These are phyloP conservation scores for Acanthurus tractus DNA, from an alignment of 2,797 vertebrate species.

Conservation along the genomic window DNA sequence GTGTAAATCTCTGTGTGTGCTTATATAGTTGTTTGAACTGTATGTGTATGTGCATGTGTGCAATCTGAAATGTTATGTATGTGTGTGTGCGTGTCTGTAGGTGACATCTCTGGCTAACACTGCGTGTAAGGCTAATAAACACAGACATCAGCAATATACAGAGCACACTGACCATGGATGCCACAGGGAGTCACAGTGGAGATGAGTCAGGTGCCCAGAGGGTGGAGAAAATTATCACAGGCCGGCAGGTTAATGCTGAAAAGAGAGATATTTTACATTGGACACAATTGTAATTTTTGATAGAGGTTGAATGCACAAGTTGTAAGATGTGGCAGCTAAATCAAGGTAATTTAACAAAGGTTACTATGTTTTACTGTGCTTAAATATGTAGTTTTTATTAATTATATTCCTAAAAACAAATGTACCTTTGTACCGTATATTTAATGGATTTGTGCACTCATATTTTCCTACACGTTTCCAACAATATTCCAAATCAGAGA, in stretches of 20 bases:
- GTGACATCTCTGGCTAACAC: constrained; percentile 69
- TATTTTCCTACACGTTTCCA: too few relatives aligned
- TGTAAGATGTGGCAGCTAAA: neutral
- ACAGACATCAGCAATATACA: constrained; percentile 70
- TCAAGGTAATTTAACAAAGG: neutral
- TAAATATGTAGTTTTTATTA: too few relatives aligned
- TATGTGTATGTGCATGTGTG: neutral
- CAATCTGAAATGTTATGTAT: neutral
- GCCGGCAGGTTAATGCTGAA: constrained; percentile 53
- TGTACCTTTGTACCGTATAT: too few relatives aligned
- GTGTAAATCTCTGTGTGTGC: constrained; percentile 15
- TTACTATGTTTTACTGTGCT: too few relatives aligned
- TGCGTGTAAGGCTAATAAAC: constrained; percentile 61
- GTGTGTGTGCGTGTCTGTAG: constrained; percentile 8
- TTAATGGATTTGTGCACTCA: too few relatives aligned
- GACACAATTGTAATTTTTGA: constrained; percentile 19
- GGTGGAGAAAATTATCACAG: constrained; percentile 52
- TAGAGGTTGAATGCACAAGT: constrained; percentile 24
- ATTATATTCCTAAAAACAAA: too few relatives aligned
- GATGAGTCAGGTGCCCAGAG: constrained; percentile 67
- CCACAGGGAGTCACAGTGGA: constrained; percentile 63
- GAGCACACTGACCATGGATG: constrained; percentile 56
- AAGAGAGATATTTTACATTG: constrained; percentile 52
- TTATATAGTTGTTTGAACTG: neutral
- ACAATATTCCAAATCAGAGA: too few relatives aligned